Conservation (phyloP, 53 echinoderm and acorn worm species). For the Apostichopus leukothele region DNA sequence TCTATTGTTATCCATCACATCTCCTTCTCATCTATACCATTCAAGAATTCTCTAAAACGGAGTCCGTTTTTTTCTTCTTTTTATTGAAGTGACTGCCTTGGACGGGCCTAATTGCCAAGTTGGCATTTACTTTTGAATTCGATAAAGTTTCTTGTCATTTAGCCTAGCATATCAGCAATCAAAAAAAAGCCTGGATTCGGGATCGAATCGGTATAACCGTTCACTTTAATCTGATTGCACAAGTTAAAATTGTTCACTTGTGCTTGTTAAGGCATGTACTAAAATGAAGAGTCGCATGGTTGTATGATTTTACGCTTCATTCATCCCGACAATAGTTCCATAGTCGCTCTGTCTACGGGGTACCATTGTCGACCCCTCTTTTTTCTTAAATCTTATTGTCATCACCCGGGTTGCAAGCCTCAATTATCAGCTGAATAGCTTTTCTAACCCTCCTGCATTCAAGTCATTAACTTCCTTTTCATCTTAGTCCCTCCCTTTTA, state of each 20-base stretch:
- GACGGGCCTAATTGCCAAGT: conserved; percentile 42
- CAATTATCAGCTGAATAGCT: conserved; percentile 29
- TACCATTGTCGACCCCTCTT: not conserved
- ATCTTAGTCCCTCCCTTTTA: conserved; percentile 34
- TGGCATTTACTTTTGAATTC: conserved; percentile 34
- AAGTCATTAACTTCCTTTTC: conserved; percentile 36
- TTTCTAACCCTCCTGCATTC: conserved; percentile 10
- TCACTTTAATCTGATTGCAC: conserved; percentile 43
- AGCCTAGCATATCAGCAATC: not conserved
- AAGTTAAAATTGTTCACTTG: conserved; percentile 29
- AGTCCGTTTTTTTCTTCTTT: not conserved
- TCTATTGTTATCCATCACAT: conserved; percentile 16
- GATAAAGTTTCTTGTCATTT: conserved; percentile 40
- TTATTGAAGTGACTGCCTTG: not conserved
- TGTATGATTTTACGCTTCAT: conserved; percentile 38
- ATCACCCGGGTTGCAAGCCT: not conserved
- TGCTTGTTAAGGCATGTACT: not conserved
- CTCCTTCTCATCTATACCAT: not conserved
- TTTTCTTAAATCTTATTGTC: conserved; percentile 6
- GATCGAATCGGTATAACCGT: not conserved
- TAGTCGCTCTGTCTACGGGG: conserved; percentile 40
- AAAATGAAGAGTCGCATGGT: conserved; percentile 9
- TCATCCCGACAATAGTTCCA: conserved; percentile 13
- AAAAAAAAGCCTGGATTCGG: not conserved
- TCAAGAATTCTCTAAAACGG: not conserved